Base-by-base conservation (phyloP, 1,140 invertebrate species). In the Drosophila busckii region DNA sequence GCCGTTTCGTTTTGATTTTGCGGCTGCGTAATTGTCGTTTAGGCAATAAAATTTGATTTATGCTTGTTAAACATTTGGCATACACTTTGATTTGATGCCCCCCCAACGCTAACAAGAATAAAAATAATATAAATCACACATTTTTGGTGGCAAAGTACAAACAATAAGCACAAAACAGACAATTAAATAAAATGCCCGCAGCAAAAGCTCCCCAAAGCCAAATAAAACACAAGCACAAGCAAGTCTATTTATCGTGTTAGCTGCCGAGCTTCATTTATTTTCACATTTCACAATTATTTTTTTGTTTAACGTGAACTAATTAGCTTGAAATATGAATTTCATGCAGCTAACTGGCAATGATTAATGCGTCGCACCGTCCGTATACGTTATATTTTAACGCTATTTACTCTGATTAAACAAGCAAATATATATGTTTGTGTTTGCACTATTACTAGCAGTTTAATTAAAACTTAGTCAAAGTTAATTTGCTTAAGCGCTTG, bases 1-100 rank as follows among this genome's bases (percentile, higher is more conserved):
- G n/a, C n/a, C n/a, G 28, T 28, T 49, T 41, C 42, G 55, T 62
- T 76, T 62, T 76, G 60, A 76, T 66, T 76, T 32, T 55, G 66
- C 31, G 56, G 53, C 63, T 60, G 53, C 67, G 64, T 64, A 78
- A 80, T 78, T 78, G 67, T 68, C 73, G 75, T 66, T 73, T 80
- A 68, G 73, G 73, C 59, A 73, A 78, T 78, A 78, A 78, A 78
- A 80, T 52, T 46, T 80, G 71, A 78, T 78, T 78, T 78, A 80
- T 71, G 48, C 46, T 19, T 26, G 29, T 31, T 22, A 7, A 23
- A 28, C 29, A 63, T 64, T 46, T 49, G 22, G 49, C 38, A 58
- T 44, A 58, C 53, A 49, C 53, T 56, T 55, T 55, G 35, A 55
- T 22, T 55, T 25, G 48, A 44, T 35, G 48, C 48, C 45, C 41